Conservation (phyloP, 2,888 invertebrate genomes). For the Synergus umbraculus region DNA sequence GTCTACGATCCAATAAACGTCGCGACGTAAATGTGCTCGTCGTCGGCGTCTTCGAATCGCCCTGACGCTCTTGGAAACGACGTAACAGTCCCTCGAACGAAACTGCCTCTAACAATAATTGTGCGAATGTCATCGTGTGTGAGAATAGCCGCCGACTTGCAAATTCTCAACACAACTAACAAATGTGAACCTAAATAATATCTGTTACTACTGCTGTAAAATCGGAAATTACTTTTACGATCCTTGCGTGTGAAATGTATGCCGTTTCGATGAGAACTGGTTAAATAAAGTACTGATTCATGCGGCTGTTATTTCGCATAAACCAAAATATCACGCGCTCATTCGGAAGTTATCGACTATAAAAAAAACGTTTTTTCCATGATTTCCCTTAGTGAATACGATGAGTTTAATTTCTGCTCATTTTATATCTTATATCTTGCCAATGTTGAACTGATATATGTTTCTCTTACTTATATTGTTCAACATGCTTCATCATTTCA, state of each 20-base stretch:
- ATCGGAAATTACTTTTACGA: constrained; percentile 37
- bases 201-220: constrained; percentile 28
- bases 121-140: constrained; percentile 17
- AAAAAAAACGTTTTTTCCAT: too few relatives aligned
- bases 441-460: too few relatives aligned
- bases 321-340: not conserved
- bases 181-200: constrained; percentile 33
- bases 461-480: too few relatives aligned
- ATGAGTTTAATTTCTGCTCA: too few relatives aligned
- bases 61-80: constrained; percentile 55
- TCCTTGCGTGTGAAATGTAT: constrained; percentile 19
- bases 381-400: too few relatives aligned
- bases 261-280: constrained; percentile 1
- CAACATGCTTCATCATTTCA: not conserved
- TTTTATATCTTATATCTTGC: too few relatives aligned
- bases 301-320: not conserved
- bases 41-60: constrained; percentile 56
- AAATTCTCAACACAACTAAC: constrained; percentile 22
- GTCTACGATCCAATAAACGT: constrained; percentile 68
- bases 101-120: constrained; percentile 45
- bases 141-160: not conserved
- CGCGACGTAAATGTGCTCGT: constrained; percentile 63
- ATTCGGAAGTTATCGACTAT: not conserved
- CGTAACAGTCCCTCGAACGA: constrained; percentile 44
- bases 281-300: constrained; percentile 27